Conservation (phyloP, 1,140 invertebrate species). For the Ostrea denselamellosa region DNA sequence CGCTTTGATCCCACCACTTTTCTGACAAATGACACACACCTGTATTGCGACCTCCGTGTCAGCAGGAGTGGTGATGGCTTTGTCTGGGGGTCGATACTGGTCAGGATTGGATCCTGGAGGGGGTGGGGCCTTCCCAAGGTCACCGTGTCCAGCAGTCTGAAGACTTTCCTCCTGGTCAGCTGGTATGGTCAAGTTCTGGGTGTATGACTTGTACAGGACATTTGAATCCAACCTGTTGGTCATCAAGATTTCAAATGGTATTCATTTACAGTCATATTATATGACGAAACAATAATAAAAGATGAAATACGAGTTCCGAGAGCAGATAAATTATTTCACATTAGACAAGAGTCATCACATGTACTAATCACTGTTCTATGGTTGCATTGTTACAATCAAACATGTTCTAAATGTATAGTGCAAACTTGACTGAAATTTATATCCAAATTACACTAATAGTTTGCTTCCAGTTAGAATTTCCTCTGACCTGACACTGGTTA, state of each 20-base stretch:
- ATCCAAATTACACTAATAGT: no score
- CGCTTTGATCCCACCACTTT: no score
- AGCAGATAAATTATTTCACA: no score
- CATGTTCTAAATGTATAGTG: no score
- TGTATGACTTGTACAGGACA: slow-evolving; percentile 67
- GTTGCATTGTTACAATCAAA: no score
- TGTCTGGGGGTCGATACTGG: slow-evolving; percentile 62
- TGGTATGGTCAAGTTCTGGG: slow-evolving; percentile 61
- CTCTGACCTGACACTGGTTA: slow-evolving; percentile 20
- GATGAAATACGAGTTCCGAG: no score
- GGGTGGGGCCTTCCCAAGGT: slow-evolving; percentile 54
- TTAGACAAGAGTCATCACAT: no score
- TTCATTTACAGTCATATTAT: no score
- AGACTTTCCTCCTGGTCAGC: slow-evolving; percentile 55
- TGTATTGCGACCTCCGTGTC: slow-evolving; percentile 63
- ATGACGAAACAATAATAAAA: no score
- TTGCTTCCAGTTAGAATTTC: neutral
- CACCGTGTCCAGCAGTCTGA: slow-evolving; percentile 27
- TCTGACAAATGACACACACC: neutral
- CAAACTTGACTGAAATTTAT: no score
- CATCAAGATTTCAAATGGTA: neutral
- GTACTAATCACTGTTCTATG: no score
- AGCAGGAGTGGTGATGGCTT: slow-evolving; percentile 56
- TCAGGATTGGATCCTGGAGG: slow-evolving; percentile 64
- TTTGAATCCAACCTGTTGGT: slow-evolving; percentile 49